phyloP scores from a whole-genome alignment of 2,113 vertebrate species.

The Hoplias malabaricus region DNA sequence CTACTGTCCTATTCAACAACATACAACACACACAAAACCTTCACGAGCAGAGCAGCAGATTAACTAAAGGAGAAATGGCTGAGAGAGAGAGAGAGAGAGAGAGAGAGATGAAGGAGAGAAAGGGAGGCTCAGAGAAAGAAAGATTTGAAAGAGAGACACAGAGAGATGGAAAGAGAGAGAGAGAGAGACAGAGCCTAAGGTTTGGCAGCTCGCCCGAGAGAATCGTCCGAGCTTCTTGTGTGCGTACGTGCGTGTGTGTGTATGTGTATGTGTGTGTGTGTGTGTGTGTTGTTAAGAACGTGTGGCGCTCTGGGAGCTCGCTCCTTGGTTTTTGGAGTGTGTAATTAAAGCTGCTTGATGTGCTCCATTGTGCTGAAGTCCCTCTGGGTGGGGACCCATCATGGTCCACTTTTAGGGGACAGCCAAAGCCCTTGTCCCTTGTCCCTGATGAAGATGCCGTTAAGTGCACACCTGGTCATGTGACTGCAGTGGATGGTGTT shows the following conservation, averaged over 20 bases:
- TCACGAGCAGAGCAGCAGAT: constrained; percentile 60
- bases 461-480: neutral
- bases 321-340: constrained; percentile 67
- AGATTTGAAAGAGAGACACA: neutral
- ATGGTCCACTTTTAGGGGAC: neutral
- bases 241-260: too few relatives aligned
- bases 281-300: constrained; percentile 59
- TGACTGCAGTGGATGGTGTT: neutral
- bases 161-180: constrained; percentile 32
- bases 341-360: constrained; percentile 73
- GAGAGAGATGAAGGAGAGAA: constrained; percentile 42
- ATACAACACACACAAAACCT: constrained; percentile 46
- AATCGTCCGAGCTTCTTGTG: constrained; percentile 48
- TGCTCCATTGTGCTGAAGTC: constrained; percentile 58
- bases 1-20: constrained; percentile 15
- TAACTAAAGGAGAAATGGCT: constrained; percentile 63
- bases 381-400: constrained; percentile 43
- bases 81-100: constrained; percentile 44
- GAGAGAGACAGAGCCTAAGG: neutral
- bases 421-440: neutral
- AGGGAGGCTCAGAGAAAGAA: too few relatives aligned
- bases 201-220: constrained; percentile 68
- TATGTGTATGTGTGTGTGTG: too few relatives aligned
- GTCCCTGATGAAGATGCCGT: neutral
- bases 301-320: constrained; percentile 57